These are phyloP conservation scores for Ceratina japonica DNA, from an alignment of 1,140 invertebrate species.

Conservation along the genomic window DNA sequence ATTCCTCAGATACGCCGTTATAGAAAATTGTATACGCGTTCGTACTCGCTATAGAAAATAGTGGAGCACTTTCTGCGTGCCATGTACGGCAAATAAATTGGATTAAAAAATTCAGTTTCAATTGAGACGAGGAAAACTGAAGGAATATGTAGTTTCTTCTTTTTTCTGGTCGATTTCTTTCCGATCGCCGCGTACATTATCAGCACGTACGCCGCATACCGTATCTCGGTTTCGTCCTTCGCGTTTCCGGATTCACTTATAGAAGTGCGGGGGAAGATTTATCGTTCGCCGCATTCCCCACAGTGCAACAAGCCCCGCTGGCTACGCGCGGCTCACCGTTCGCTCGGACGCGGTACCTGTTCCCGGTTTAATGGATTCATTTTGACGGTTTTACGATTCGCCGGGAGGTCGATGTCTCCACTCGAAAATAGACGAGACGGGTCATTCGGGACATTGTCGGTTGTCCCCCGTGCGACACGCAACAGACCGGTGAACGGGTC, in stretches of 20 bases:
- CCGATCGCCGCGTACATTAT: no score
- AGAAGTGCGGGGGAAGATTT: slow-evolving; percentile 26
- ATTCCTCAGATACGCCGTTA: no score
- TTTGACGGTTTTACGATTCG: slow-evolving; percentile 61
- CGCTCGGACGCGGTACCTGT: slow-evolving; percentile 51
- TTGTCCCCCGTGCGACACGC: slow-evolving; percentile 9
- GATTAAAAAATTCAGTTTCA: no score
- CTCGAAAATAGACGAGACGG: slow-evolving; percentile 68
- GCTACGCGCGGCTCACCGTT: slow-evolving; percentile 4
- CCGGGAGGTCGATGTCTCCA: slow-evolving; percentile 61
- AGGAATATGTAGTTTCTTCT: background rate
- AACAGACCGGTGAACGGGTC: background rate
- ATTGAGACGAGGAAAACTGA: no score
- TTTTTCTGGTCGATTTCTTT: background rate
- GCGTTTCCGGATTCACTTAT: slow-evolving; percentile 16
- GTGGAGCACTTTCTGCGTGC: no score
- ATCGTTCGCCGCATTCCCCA: slow-evolving; percentile 8
- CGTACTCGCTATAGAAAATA: no score
- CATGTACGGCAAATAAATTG: no score
- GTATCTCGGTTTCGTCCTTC: background rate
- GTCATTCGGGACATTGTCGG: slow-evolving; percentile 65
- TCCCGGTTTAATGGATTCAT: slow-evolving; percentile 62
- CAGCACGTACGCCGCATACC: background rate
- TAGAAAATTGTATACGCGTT: no score
- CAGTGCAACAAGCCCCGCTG: background rate